Base-by-base conservation (phyloP, 1,140 invertebrate genomes). In the Leptoteleia sp. region DNA sequence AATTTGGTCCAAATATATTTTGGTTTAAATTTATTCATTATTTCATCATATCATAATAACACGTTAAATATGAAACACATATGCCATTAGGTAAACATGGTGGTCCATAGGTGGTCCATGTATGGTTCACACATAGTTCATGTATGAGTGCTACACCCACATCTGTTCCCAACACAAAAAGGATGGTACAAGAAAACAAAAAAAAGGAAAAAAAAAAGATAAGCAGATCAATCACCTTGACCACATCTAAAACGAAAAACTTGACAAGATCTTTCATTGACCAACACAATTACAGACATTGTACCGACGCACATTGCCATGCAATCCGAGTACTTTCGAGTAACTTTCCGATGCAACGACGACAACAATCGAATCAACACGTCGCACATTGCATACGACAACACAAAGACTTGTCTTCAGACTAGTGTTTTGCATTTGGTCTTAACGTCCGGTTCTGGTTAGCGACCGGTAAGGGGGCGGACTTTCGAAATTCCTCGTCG, bases 281-380 rank as follows among this genome's bases (percentile, higher is more conserved):
- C 35, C 67, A 71, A 61, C 37, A 62, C 47, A 71, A 16, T 61
- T 61, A 62, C 67, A 71, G 38, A 62, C 55, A 71, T 17, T 40
- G 64, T 57, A 68, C 59, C 59, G 59, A 64, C 52, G 64, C 22
- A 70, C 45, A 70, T 59, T 59, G 45, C 45, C 65, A 70, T 70
- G 65, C 65, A 70, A 55, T 55, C 11, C 35, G 62, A 67, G 47
- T 42, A 62, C 27, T 67, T 22, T 35, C 15, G 4, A 62, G 0
- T 48, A 35, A 43, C 15, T 55, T 7, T 55, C 35, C 22, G 52
- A 70, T 61, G 37, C 37, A 50, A 70, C 15, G 55, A 61, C 17
- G 45, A 71, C 48, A 61, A 38, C 68, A 62, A 59, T 59, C 33
- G 52, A 31, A 40, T 70, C 43, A 70, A 50, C 52, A 70, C 43